A percentile compares a stretch with the other conserved stretches of the same genome.
Conservation (phyloP, 2,888 invertebrate species). For the Meloe dianella region DNA sequence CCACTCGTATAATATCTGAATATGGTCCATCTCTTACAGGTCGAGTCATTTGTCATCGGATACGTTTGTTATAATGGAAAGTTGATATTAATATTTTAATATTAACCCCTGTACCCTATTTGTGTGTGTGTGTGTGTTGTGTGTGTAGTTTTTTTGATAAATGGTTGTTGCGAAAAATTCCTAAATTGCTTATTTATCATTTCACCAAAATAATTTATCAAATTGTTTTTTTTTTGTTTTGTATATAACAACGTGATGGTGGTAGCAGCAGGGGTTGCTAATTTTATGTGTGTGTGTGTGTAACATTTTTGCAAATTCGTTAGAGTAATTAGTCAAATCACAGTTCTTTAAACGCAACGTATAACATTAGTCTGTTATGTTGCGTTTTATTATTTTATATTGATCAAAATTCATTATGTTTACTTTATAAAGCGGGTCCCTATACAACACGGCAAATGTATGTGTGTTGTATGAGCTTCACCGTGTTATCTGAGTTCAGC, state of each 20-base stretch:
- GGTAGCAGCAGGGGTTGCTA: constrained; percentile 13
- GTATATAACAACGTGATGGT: constrained; percentile 25
- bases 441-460: too few relatives aligned
- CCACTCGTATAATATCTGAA: not conserved
- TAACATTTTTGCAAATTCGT: too few relatives aligned
- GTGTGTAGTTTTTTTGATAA: constrained; percentile 3
- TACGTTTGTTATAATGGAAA: constrained; percentile 16
- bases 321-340: too few relatives aligned
- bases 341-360: too few relatives aligned
- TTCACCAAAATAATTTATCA: constrained; percentile 32
- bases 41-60: constrained; percentile 34
- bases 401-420: too few relatives aligned
- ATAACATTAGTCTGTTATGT: too few relatives aligned
- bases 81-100: constrained; percentile 37
- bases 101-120: constrained; percentile 23
- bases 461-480: too few relatives aligned
- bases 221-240: constrained; percentile 27
- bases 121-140: not conserved
- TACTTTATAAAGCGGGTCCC: too few relatives aligned
- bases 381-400: too few relatives aligned
- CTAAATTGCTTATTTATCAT: constrained; percentile 36
- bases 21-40: constrained; percentile 22
- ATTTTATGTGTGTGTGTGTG: not conserved
- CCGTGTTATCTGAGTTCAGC: too few relatives aligned
- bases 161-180: constrained; percentile 20